phyloP scores from a whole-genome alignment of 2,888 invertebrate genomes.

The Lypha dubia region DNA sequence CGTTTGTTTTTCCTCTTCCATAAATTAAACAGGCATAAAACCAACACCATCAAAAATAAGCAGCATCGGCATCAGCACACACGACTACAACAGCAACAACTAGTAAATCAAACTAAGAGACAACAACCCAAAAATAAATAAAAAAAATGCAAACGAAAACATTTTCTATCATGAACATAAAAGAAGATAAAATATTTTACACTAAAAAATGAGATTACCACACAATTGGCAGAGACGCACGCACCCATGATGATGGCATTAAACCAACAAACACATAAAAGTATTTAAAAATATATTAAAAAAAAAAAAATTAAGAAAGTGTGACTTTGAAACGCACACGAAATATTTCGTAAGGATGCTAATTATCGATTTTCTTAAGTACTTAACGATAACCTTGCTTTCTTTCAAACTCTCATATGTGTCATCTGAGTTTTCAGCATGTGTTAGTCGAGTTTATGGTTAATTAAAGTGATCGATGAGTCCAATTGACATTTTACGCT shows the following conservation, averaged over 20 bases:
- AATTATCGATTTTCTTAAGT: no score
- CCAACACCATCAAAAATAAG: constrained; percentile 4
- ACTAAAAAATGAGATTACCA: constrained; percentile 3
- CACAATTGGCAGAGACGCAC: not conserved
- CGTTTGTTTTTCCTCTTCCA: constrained; percentile 16
- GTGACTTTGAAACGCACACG: no score
- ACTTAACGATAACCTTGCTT: no score
- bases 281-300: not conserved
- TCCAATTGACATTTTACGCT: no score
- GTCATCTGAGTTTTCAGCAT: no score
- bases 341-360: no score
- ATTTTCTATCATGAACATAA: constrained; percentile 21
- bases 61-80: not conserved
- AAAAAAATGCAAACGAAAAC: not conserved
- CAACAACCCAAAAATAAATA: constrained; percentile 13
- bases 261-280: not conserved
- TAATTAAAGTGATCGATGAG: no score
- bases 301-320: not conserved
- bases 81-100: not conserved
- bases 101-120: constrained; percentile 50
- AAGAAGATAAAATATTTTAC: constrained; percentile 3
- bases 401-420: no score
- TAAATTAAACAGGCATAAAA: not conserved
- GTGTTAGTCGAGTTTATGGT: no score
- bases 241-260: not conserved